phyloP scores from a whole-genome alignment of 1,140 invertebrate species.

The Lepidurus apus region DNA sequence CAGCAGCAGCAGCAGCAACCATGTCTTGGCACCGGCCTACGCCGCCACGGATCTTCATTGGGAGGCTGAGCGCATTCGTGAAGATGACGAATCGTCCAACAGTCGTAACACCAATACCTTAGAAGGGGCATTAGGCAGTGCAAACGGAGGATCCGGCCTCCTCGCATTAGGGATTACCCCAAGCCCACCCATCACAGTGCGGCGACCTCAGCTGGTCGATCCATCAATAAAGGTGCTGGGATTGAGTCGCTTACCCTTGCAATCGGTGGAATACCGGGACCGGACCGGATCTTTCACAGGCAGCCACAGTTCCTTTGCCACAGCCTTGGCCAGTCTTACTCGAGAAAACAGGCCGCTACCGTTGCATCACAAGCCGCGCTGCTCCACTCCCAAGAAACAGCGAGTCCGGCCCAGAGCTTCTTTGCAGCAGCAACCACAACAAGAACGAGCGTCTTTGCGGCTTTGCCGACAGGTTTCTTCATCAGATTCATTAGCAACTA shows the following conservation, averaged over 20 bases:
- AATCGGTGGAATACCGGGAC: not conserved
- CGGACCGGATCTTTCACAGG: slow-evolving; percentile 34
- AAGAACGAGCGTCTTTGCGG: slow-evolving; percentile 22
- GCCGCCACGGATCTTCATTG: not conserved
- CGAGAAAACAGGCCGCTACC: not conserved
- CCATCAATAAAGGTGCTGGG: slow-evolving; percentile 1
- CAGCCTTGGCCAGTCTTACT: slow-evolving; percentile 16
- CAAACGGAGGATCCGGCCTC: slow-evolving; percentile 23
- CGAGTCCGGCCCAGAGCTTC: not conserved
- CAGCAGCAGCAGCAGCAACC: not conserved
- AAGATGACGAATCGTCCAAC: slow-evolving; percentile 34
- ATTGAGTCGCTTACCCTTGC: slow-evolving; percentile 14
- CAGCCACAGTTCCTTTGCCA: slow-evolving; percentile 31
- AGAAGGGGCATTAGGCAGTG: slow-evolving; percentile 27
- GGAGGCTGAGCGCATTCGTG: slow-evolving; percentile 26
- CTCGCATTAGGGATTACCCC: slow-evolving; percentile 27
- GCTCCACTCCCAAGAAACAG: not conserved
- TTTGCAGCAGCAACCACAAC: not conserved
- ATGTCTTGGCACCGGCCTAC: not conserved
- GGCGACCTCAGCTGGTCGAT: slow-evolving; percentile 23
- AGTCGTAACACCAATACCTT: slow-evolving; percentile 35
- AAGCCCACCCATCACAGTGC: slow-evolving; percentile 21
- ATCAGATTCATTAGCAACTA: slow-evolving; percentile 25
- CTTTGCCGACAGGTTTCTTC: slow-evolving; percentile 28
- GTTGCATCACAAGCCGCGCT: not conserved